phyloP scores from a whole-genome alignment of 2,113 vertebrate species.

The Eleginops maclovinus region DNA sequence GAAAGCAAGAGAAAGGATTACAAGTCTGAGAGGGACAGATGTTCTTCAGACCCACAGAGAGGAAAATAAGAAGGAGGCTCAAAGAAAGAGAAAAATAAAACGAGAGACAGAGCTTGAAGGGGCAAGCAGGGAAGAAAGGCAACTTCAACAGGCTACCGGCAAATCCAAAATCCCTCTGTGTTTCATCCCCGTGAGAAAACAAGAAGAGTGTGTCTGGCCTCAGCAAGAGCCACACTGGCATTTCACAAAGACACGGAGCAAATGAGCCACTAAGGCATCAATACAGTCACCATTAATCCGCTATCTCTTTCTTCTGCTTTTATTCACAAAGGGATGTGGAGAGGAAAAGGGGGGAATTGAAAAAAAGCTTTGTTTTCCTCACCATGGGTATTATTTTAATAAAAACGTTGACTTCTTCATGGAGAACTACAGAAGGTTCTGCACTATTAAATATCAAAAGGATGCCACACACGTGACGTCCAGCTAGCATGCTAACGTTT shows the following conservation, averaged over 20 bases:
- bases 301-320: conserved; percentile 44
- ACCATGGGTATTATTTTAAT: conserved; percentile 20
- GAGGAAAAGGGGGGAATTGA: not conserved
- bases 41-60: conserved; percentile 35
- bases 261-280: conserved; percentile 51
- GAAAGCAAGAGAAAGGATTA: conserved; percentile 39
- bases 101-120: conserved; percentile 9
- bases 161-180: conserved; percentile 39
- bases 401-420: conserved; percentile 18
- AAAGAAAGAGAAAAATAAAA: conserved; percentile 32
- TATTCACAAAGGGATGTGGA: conserved; percentile 19
- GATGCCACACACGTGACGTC: not conserved
- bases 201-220: conserved; percentile 19
- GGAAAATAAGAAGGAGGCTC: not conserved
- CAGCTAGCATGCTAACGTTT: not conserved
- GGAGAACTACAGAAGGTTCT: conserved; percentile 15
- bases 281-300: conserved; percentile 53
- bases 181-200: conserved; percentile 45
- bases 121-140: conserved; percentile 19
- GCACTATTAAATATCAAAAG: conserved; percentile 34
- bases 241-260: conserved; percentile 45
- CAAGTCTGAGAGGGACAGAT: conserved; percentile 50
- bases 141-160: conserved; percentile 29
- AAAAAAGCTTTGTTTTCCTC: conserved; percentile 1
- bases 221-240: conserved; percentile 25